Percentiles rank a stretch among this genome's conserved stretches.
Conservation (phyloP, 2,113 vertebrate genomes). For the Corythoichthys haematopterus region DNA sequence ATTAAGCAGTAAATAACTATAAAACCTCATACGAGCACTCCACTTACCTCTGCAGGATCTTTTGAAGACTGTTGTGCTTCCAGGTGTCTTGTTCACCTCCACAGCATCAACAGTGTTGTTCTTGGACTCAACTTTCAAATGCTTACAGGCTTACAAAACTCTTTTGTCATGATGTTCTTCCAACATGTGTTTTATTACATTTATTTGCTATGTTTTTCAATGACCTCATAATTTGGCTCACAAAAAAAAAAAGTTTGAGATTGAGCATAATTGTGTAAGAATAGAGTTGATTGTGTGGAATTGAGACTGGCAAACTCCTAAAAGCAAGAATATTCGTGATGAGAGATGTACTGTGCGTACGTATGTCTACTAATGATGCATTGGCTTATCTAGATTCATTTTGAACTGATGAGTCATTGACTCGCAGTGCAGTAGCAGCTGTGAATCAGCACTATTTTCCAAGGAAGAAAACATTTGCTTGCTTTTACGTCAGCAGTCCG, state of each 20-base stretch:
- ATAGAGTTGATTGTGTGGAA: background rate
- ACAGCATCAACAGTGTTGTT: conserved; percentile 6
- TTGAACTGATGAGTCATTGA: conserved; percentile 14
- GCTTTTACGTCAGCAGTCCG: background rate
- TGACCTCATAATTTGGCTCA: background rate
- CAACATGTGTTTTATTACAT: background rate
- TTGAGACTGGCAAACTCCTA: background rate
- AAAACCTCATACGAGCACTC: conserved; percentile 56
- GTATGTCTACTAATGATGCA: background rate
- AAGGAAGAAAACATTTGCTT: conserved; percentile 10
- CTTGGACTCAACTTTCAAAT: background rate
- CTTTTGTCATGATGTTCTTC: background rate
- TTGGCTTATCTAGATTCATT: background rate
- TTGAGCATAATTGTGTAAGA: background rate
- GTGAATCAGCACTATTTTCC: conserved; percentile 17
- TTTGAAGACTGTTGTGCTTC: conserved; percentile 59
- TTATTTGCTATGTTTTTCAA: background rate
- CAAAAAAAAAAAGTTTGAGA: background rate
- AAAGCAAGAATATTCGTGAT: background rate
- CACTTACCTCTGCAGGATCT: conserved; percentile 47
- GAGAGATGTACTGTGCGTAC: background rate
- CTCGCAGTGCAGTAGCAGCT: conserved; percentile 5
- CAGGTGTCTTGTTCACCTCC: conserved; percentile 54
- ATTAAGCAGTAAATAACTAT: conserved; percentile 52
- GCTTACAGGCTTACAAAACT: background rate